These are phyloP conservation scores for Atethmia centrago DNA, from an alignment of 2,888 invertebrate genomes.

Conservation along the genomic window DNA sequence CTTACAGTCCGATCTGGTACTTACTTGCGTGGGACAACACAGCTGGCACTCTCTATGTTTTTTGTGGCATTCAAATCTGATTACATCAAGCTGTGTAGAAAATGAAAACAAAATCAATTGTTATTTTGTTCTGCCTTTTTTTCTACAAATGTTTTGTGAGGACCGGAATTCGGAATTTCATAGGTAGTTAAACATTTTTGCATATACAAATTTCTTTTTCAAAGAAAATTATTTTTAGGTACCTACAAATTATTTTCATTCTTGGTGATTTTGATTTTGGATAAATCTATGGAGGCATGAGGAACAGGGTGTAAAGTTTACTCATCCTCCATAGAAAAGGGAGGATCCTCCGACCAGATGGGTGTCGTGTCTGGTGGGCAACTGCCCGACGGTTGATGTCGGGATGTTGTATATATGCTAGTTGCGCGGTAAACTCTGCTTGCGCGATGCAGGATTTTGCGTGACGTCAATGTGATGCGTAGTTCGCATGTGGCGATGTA, in stretches of 20 bases:
- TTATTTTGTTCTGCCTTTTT: slow-evolving; percentile 19
- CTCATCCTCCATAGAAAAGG: too few species aligned
- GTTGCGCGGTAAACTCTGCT: too few species aligned
- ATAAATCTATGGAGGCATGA: too few species aligned
- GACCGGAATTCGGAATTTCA: neutral
- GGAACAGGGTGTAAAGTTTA: too few species aligned
- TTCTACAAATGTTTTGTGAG: neutral
- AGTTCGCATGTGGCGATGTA: too few species aligned
- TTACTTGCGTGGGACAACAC: slow-evolving; percentile 36
- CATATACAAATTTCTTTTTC: neutral
- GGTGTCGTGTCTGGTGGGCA: too few species aligned
- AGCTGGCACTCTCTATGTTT: slow-evolving; percentile 51
- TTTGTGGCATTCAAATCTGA: slow-evolving; percentile 55
- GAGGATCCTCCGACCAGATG: too few species aligned
- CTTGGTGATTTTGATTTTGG: neutral
- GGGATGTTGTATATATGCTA: too few species aligned
- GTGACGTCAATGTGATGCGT: too few species aligned
- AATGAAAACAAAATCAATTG: slow-evolving; percentile 46
- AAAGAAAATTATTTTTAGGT: neutral
- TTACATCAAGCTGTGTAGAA: slow-evolving; percentile 44
- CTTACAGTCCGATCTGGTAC: neutral
- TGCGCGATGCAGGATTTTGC: too few species aligned
- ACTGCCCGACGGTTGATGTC: too few species aligned
- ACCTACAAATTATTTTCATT: too few species aligned
- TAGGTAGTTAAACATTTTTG: neutral